Evolutionary conservation across 2,113 vertebrate genomes (phyloP).

Genomic region (Tenrec ecaudatus): DNA sequence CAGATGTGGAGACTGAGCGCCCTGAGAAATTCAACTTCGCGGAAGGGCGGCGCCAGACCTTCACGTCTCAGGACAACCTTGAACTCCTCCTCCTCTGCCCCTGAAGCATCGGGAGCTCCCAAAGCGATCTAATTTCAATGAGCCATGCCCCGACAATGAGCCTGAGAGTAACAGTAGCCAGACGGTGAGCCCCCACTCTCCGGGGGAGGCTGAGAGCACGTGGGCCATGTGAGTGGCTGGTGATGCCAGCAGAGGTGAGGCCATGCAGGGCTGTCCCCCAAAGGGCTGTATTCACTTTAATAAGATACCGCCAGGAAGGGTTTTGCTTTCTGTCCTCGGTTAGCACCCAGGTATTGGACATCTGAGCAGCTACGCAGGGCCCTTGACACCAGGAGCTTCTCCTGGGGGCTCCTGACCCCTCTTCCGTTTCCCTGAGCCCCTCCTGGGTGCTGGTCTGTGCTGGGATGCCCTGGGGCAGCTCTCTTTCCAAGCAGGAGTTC

Average conservation of each 20-base stretch:
- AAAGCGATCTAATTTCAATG: too few relatives aligned
- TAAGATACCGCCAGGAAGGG: background rate
- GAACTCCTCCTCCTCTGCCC: background rate
- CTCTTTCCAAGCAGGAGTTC: too few relatives aligned
- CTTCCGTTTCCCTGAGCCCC: background rate
- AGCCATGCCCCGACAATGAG: too few relatives aligned
- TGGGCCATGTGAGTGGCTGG: background rate
- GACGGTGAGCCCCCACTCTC: background rate
- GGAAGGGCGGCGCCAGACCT: rapidly evolving
- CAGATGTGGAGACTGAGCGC: background rate
- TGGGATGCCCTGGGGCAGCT: too few relatives aligned
- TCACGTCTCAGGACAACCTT: background rate
- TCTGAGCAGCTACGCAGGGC: background rate
- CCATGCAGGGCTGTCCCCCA: background rate
- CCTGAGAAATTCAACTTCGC: background rate
- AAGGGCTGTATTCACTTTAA: background rate
- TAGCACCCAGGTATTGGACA: background rate
- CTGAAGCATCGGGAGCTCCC: background rate
- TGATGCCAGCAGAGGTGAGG: background rate
- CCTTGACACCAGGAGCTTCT: background rate
- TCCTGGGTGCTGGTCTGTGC: too few relatives aligned
- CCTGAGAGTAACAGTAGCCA: too few relatives aligned
- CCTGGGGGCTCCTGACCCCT: background rate
- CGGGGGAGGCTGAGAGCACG: background rate
- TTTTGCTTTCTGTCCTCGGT: background rate